Evolutionary conservation across 2,797 vertebrate species (phyloP).

Genomic region (Onychomys leucogaster): DNA sequence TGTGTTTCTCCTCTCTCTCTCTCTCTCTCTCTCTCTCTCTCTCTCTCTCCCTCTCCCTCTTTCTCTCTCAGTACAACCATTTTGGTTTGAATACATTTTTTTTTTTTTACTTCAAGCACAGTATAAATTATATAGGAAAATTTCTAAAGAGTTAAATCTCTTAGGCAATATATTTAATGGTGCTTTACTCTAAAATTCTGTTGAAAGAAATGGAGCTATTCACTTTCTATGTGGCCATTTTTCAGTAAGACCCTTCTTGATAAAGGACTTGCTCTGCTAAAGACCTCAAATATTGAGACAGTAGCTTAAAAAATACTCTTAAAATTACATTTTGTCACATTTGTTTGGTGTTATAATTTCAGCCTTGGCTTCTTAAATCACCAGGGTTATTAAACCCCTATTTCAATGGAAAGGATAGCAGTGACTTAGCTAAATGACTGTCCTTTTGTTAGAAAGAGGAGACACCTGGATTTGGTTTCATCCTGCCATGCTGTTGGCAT

Average conservation of each 20-base stretch:
- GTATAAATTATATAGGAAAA: slow-evolving; percentile 13
- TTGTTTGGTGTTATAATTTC: background rate
- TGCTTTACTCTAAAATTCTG: background rate
- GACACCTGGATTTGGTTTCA: background rate
- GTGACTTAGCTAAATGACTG: slow-evolving; percentile 6
- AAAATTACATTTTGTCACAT: background rate
- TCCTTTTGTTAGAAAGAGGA: background rate
- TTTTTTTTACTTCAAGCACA: background rate
- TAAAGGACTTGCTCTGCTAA: slow-evolving; percentile 29
- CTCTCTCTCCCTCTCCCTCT: no score
- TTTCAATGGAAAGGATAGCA: background rate
- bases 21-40: background rate
- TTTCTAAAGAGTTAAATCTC: background rate
- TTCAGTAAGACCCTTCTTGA: background rate
- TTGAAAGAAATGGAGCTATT: background rate
- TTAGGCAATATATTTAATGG: background rate
- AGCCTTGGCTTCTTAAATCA: background rate
- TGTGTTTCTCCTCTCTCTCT: background rate
- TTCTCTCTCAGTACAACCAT: background rate
- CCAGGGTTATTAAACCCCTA: background rate
- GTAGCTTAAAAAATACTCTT: slow-evolving; percentile 9
- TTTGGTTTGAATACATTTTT: slow-evolving; percentile 52
- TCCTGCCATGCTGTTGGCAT: background rate
- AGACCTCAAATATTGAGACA: background rate
- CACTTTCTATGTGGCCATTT: background rate